Conservation (phyloP, 1,140 invertebrate genomes). For the Halyomorpha halys region DNA sequence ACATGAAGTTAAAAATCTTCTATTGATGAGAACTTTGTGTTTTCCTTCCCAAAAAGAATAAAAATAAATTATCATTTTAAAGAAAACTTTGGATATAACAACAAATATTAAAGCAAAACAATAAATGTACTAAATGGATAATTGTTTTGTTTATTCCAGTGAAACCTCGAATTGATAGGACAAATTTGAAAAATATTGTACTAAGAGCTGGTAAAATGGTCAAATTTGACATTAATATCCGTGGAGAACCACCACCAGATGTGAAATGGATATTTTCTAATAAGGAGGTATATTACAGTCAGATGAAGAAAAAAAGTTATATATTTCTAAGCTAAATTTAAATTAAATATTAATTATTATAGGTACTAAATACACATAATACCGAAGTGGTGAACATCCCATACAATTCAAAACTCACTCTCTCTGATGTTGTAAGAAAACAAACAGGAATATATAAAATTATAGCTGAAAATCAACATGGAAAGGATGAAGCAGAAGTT, state of each 20-base stretch:
- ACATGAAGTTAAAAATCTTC: no score
- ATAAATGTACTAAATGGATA: not conserved
- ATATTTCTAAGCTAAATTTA: slow-evolving; percentile 35
- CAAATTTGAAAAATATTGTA: slow-evolving; percentile 80
- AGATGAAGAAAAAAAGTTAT: not conserved
- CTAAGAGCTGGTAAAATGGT: slow-evolving; percentile 86
- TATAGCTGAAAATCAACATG: slow-evolving; percentile 81
- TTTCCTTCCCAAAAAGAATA: no score
- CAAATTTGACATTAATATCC: slow-evolving; percentile 86
- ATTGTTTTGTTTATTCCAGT: slow-evolving; percentile 45
- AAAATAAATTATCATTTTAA: no score
- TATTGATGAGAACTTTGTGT: no score
- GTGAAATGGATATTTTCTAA: slow-evolving; percentile 73
- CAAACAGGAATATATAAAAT: slow-evolving; percentile 87
- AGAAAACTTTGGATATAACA: no score
- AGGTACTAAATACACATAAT: slow-evolving; percentile 38
- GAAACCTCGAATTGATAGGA: slow-evolving; percentile 93
- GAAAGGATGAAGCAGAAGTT: slow-evolving; percentile 84
- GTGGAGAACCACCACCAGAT: slow-evolving; percentile 86
- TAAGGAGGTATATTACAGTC: slow-evolving; percentile 34
- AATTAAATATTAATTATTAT: slow-evolving; percentile 38
- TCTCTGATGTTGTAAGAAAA: slow-evolving; percentile 69
- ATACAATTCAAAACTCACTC: slow-evolving; percentile 84
- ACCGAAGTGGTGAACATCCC: slow-evolving; percentile 81
- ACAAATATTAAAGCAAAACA: no score